Evolutionary conservation across 1,140 invertebrate genomes (phyloP).

Genomic region (Papilio dardanus): DNA sequence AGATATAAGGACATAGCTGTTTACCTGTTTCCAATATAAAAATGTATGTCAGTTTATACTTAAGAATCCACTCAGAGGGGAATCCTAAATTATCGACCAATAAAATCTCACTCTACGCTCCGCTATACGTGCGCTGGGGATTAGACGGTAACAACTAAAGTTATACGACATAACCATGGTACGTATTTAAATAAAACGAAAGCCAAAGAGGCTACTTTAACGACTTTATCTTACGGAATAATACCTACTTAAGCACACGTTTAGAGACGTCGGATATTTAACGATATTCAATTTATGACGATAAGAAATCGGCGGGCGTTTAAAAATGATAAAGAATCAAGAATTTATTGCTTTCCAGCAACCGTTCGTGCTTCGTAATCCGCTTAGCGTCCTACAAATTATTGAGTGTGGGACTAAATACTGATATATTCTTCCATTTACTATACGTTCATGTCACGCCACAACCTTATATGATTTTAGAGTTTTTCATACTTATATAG

Average conservation of each 20-base stretch:
- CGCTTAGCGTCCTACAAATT: slow-evolving; percentile 75
- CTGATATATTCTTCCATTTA: slow-evolving; percentile 79
- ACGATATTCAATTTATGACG: slow-evolving; percentile 81
- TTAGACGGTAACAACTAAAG: slow-evolving; percentile 65
- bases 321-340: slow-evolving; percentile 81
- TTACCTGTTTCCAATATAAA: neutral
- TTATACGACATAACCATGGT: slow-evolving; percentile 66
- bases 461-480: slow-evolving; percentile 16
- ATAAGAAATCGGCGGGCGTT: slow-evolving; percentile 66
- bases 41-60: slow-evolving; percentile 36
- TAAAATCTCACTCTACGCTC: slow-evolving; percentile 54
- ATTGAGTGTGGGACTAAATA: slow-evolving; percentile 79
- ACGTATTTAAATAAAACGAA: slow-evolving; percentile 51
- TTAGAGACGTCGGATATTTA: slow-evolving; percentile 68
- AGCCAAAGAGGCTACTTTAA: slow-evolving; percentile 55
- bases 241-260: slow-evolving; percentile 70
- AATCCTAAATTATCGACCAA: slow-evolving; percentile 61
- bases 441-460: slow-evolving; percentile 46
- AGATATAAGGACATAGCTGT: neutral
- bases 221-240: slow-evolving; percentile 75
- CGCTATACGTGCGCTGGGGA: slow-evolving; percentile 54
- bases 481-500: neutral
- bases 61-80: slow-evolving; percentile 47
- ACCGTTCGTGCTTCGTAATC: slow-evolving; percentile 56
- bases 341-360: slow-evolving; percentile 70